Base-by-base conservation (phyloP, 2,113 vertebrate genomes). In the Hypocryptadius cinnamomeus region DNA sequence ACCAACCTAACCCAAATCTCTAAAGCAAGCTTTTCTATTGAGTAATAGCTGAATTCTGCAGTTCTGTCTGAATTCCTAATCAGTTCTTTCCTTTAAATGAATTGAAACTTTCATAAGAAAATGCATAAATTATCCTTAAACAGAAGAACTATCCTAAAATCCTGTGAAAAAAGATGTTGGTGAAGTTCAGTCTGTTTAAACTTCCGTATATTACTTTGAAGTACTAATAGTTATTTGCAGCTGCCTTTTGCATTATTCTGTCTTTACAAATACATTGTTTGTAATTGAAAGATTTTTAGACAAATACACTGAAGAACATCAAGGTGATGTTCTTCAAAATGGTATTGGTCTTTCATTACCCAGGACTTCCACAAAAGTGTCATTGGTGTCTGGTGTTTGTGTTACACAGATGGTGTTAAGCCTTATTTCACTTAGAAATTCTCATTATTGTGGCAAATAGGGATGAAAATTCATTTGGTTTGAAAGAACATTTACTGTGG, bases 1-100 rank as follows among this genome's bases (percentile, higher is more conserved):
- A 50, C 73, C 87, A 76, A 69, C 63, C 40, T 65, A 93, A 87
- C 87, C 78, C 66, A 79, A 91, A 94, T 92, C 66, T 72, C 66
- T 72, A 65, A 77, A 95, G 61, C 9, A 20, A 85, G 50, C 30
- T 89, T 60, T 81, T 91, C 30, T 81, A 11, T 77, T 57, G 47
- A 89, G 63, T 60, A 78, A 89, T 84, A 70, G 45, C 50, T 47
- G 79, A 66, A 92, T 92, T 82, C 50, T 92, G 45, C 40, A 65
- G 33, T 93, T 93, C 86, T 88, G 35, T 74, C 80, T 72, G 77
- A 91, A 69, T 89, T 84, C 27, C 53, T 93, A 11, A 51, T 72
- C 48, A 50, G 25, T 51, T 59, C 61, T 78, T 87, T 51, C 50
- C 70, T 92, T 84, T 57, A 90, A 71, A 51, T 28, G 23, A 70